phyloP scores from a whole-genome alignment of 2,888 invertebrate species.

The Shargacucullia verbasci region DNA sequence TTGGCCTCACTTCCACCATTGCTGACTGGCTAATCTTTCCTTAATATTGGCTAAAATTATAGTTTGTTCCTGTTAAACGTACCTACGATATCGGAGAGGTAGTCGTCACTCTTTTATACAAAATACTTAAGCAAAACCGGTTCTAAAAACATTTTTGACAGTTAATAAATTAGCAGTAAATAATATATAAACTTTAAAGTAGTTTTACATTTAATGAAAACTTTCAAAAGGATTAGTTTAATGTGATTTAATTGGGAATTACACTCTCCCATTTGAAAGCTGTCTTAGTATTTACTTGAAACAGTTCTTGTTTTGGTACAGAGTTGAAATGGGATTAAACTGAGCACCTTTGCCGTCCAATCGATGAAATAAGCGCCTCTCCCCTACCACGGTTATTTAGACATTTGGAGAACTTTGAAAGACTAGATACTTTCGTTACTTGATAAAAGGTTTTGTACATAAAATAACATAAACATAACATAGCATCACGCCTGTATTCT shows the following conservation, averaged over 20 bases:
- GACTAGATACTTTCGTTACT: slow-evolving; percentile 12
- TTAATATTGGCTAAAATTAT: no score
- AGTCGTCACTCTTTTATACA: no score
- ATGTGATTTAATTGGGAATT: slow-evolving; percentile 21
- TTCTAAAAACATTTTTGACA: no score
- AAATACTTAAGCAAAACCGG: no score
- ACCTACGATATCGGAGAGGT: no score
- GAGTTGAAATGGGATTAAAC: slow-evolving; percentile 52
- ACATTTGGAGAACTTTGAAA: slow-evolving; percentile 20
- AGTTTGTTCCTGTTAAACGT: no score
- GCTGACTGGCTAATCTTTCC: no score
- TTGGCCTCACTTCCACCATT: no score
- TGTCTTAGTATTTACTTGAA: slow-evolving; percentile 12
- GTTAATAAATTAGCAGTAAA: background rate
- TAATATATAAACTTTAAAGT: background rate
- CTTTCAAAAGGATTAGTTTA: slow-evolving; percentile 13
- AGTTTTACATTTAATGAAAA: slow-evolving; percentile 20
- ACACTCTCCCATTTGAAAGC: slow-evolving; percentile 30
- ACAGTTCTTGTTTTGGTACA: slow-evolving; percentile 43
- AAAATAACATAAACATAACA: no score
- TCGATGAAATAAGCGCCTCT: slow-evolving; percentile 41
- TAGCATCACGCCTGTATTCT: no score
- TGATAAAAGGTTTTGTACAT: slow-evolving; percentile 24
- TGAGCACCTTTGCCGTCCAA: slow-evolving; percentile 38
- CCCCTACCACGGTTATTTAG: slow-evolving; percentile 40